Base-by-base conservation (phyloP, 2,113 vertebrate genomes). In the Oxyura jamaicensis region DNA sequence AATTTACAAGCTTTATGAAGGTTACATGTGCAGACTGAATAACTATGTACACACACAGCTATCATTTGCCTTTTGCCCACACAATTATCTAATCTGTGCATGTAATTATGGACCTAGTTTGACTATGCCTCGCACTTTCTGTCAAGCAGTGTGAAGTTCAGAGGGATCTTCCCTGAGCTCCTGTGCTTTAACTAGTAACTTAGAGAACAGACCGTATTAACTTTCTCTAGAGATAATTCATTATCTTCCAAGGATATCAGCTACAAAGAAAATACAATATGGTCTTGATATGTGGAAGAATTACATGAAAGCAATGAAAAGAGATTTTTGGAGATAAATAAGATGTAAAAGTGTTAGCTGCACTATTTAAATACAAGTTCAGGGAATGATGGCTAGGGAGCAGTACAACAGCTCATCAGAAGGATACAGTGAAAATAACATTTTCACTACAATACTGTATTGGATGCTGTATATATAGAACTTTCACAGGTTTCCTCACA, bases 31-130 rank as follows among this genome's bases (percentile, higher is more conserved):
- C 66, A 96, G 73, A 97, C 88, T 95, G 62, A 91, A 91, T 96
- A 96, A 97, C 97, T 96, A 97, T 67, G 48, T 95, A 95, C 56
- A 90, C 33, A 69, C 25, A 88, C 10, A 84, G 31, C 83, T 90
- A 78, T 81, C 10, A 0, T 94, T 90, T 95, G 86, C 93, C 95
- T 95, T 97, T 96, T 95, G 78, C 63, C 83, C 86, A 83, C 77
- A 92, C 77, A 83, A 67, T 92, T 94, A 96, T 93, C 86, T 95
- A 84, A 91, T 89, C 78, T 91, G 48, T 92, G 86, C 67, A 59
- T 95, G 50, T 80, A 96, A 96, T 68, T 90, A 67, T 80, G 82
- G 42, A 91, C 89, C n/a, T 19, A 86, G n/a, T 55, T 95, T 96
- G 88, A 53, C 76, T 86, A 48, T 50, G 58, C 62, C 69, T 86